Conservation (phyloP, 2,888 invertebrate species). For the Halocaridina rubra region DNA sequence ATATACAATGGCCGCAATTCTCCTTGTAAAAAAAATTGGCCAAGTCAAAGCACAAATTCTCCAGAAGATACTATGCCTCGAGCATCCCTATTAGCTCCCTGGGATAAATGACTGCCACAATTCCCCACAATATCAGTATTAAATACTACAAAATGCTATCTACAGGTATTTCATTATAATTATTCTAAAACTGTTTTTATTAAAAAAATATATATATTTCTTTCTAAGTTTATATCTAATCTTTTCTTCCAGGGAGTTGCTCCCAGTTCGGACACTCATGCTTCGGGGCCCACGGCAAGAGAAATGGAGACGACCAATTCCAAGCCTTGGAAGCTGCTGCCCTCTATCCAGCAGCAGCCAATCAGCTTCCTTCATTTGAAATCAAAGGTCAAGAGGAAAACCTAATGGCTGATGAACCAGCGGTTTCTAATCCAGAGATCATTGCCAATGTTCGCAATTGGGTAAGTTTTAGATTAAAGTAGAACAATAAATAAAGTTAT, state of each 20-base stretch:
- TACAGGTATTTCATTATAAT: too few species aligned
- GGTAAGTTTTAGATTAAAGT: neutral
- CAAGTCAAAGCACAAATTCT: too few species aligned
- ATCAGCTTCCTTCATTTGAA: neutral
- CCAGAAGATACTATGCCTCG: too few species aligned
- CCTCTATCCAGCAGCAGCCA: slow-evolving; percentile 6
- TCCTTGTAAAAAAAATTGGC: too few species aligned
- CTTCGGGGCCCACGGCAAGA: slow-evolving; percentile 81
- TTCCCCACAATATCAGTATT: too few species aligned
- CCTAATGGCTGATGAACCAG: neutral
- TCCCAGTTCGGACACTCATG: slow-evolving; percentile 81
- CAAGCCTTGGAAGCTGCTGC: neutral
- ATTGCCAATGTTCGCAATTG: slow-evolving; percentile 23
- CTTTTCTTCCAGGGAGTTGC: slow-evolving; percentile 75
- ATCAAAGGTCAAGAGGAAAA: neutral
- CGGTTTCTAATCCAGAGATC: slow-evolving; percentile 22
- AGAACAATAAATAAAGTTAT: too few species aligned
- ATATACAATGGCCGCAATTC: too few species aligned
- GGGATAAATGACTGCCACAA: too few species aligned
- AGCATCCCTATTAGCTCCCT: too few species aligned
- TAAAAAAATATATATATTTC: too few species aligned
- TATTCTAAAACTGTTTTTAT: too few species aligned
- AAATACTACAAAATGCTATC: too few species aligned
- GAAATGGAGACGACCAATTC: slow-evolving; percentile 66
- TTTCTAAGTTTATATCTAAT: neutral